Base-by-base conservation (phyloP, 2,888 invertebrate genomes). In the Drosophila monieri region DNA sequence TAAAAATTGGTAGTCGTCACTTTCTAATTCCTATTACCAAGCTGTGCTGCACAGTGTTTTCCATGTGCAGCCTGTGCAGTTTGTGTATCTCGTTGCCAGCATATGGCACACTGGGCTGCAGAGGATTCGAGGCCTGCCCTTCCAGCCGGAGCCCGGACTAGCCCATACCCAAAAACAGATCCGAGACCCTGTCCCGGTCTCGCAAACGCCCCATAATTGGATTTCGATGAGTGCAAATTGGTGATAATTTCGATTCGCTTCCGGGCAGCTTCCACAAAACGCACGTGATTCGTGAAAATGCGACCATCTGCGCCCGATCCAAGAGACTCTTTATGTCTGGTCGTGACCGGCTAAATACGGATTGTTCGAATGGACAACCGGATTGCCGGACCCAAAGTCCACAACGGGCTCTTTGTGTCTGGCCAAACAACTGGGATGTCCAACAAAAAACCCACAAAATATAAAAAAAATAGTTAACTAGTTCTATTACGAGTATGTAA, bases 151-250 rank as follows among this genome's bases (percentile, higher is more conserved):
- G 60, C 44, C 53, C 62, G 70, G 59, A 70, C 48, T 49, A 43
- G 51, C 59, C 55, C 51, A 21, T 12, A 21, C 12, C 8, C 32
- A 58, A 41, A 58, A 47, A 30, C 35, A 6, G n/a, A 35, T 35
- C 35, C n/a, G n/a, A 47, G 47, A 48, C 47, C 59, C 32, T 39
- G 47, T 30, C 46, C 32, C 61, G 53, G 58, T 25, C 37, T 46
- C 52, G 37, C 53, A 46, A 53, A 76, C 77, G 76, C 79, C 76
- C 77, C 78, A 74, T 89, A 89, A 89, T 89, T 89, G 89, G 90
- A 89, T 89, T 89, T 83, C 89, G 89, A 89, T 89, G 90, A 89
- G 89, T 89, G 89, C 89, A 89, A 89, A 89, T 89, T 89, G 89
- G 88, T 88, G 89, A 89, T 89, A 89, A 89, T 89, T 89, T 88